Evolutionary conservation across 2,797 vertebrate species (phyloP), one percentile per base, ranked within the genome.

Genomic region (Pampus argenteus): DNA sequence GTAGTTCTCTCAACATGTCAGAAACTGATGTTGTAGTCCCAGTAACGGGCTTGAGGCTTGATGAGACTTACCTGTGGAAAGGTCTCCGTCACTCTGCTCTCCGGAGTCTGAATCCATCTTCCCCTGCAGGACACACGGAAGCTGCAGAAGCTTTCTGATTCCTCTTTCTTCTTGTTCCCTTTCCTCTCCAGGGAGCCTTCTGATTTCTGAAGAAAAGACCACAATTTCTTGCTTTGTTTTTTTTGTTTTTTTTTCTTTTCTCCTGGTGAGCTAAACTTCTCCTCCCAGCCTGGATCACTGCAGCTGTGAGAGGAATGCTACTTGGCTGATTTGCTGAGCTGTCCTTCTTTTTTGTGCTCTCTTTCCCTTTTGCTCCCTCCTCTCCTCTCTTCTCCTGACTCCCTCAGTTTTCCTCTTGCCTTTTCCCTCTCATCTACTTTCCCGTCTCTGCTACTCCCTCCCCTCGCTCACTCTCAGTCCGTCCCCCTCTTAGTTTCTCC

Each of bases 81-180:
- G 90, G 86, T 98, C 97, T 87, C 97, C 96, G 73, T 99, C 98
- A 90, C 97, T 98, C 91, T 97, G 96, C 89, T 98, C 98, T 56
- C 95, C 98, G 22, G 98, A 98, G 92, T 98, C 97, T 74, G 97
- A 98, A 90, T 98, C 98, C 98, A 99, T 99, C 93, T 92, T 92
- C 80, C 64, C 78, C 78, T 86, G 71, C 78, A 81, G 79, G 89
- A 78, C 80, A 44, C 68, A 72, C 36, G 60, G 79, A 88, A 72
- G 76, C 72, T 86, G 70, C 76, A 87, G 78, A 86, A 85, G 65
- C 74, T 88, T 77, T 84, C 55, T 63, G 72, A 74, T 73, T 70
- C 76, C 79, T 75, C 49, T 71, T 40, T 69, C 56, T 71, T 51
- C 71, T 82, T 54, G 28, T 62, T 69, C 48, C n/a, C 62, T 74